Base-by-base conservation (phyloP, 2,113 vertebrate species). In the Peromyscus leucopus region DNA sequence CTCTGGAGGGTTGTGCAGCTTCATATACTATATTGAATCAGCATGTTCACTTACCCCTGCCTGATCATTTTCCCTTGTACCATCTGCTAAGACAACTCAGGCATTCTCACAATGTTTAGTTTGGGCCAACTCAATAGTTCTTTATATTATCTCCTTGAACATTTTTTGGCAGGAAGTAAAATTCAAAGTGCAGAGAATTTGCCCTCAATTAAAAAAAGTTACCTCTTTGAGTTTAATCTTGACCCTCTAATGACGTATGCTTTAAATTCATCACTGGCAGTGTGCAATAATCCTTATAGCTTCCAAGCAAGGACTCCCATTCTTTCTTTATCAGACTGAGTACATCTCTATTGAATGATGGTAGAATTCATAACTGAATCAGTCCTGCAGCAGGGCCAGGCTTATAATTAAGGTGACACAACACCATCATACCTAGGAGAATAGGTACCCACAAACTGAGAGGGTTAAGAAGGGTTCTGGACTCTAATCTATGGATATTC, bases 221-320 rank as follows among this genome's bases (percentile, higher is more conserved):
- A 6, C 33, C 33, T 61, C 39, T 24, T 11, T 11, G 55, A 28
- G 12, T 33, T 89, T 87, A 69, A 36, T 15, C 12, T 7, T 33
- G 63, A 19, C 10, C 63, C 9, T 69, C 28, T 11, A 13, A 4
- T 42, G 42, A 67, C 31, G 15, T 26, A 33, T 59, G 7, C 3
- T 51, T n/a, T 39, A 51, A 63, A 6, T 42, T 46, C 1, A 72
- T 6, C 5, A 1, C 16, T 21, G 26, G 2, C 0, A 0, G 8
- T 22, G 12, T 61, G 9, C 11, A 2, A 4, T 57, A 42, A 78
- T 28, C 33, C 61, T 48, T 39, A 4, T 42, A 8, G 22, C 76
- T 61, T 39, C 24, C 65, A 36, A 71, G 10, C 3, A n/a, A 46
- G 24, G 10, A 28, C 6, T 69, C 33, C 28, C 13, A 21, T 13